Conservation (phyloP, 2,113 vertebrate genomes). For the Zosterops lateralis region DNA sequence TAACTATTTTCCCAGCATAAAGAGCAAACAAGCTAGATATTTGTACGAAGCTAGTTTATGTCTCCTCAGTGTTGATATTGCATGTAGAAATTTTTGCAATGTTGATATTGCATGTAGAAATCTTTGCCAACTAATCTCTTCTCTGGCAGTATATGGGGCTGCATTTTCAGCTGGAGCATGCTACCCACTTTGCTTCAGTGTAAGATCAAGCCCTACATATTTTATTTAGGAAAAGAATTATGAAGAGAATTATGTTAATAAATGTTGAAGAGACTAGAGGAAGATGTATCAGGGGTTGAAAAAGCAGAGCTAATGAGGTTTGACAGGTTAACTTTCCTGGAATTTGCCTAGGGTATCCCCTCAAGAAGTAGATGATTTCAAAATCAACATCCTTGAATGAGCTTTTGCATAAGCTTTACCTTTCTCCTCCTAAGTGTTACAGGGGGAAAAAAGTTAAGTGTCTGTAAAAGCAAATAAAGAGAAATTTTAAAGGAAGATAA, state of each 20-base stretch:
- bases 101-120: neutral
- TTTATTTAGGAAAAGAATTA: constrained; percentile 18
- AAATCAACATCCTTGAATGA: constrained; percentile 37
- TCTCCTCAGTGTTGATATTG: neutral
- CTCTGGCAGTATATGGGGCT: neutral
- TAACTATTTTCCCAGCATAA: neutral
- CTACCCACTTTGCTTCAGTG: neutral
- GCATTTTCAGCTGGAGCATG: neutral
- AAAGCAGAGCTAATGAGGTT: constrained; percentile 48
- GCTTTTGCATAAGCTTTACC: constrained; percentile 33
- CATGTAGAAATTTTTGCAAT: neutral
- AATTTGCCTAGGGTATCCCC: constrained; percentile 56
- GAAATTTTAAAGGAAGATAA: constrained; percentile 27
- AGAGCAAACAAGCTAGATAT: neutral
- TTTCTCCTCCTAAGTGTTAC: constrained; percentile 34
- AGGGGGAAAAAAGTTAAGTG: constrained; percentile 19
- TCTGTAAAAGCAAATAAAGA: constrained; percentile 43
- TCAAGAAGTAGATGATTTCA: constrained; percentile 54
- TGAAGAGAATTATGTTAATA: constrained; percentile 24
- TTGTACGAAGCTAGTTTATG: neutral
- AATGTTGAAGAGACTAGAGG: constrained; percentile 17
- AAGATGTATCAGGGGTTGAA: constrained; percentile 14
- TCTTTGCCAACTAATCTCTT: neutral
- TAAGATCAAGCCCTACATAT: constrained; percentile 11
- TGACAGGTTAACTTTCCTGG: constrained; percentile 52